Percentiles rank a stretch among this genome's conserved stretches.
Evolutionary conservation across 2,888 invertebrate species (phyloP).

Genomic region (Sinelater perroti): DNA sequence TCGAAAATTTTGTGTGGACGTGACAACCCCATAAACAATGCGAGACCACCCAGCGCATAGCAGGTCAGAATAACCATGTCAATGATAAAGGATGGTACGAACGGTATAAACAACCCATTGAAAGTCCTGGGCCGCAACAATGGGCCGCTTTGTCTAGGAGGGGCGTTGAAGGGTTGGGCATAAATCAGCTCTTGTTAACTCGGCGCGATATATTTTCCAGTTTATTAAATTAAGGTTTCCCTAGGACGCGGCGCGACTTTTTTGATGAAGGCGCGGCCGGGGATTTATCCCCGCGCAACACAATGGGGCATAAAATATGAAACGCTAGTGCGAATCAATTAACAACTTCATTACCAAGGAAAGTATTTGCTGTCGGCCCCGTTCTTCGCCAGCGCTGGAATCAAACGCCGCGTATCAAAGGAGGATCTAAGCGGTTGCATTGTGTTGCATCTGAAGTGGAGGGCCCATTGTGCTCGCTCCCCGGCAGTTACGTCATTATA

Average conservation of each 20-base stretch:
- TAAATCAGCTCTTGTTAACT: slow-evolving; percentile 20
- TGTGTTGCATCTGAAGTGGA: slow-evolving; percentile 38
- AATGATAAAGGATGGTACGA: slow-evolving; percentile 30
- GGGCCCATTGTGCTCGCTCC: slow-evolving; percentile 33
- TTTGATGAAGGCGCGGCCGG: no score
- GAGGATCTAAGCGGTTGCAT: slow-evolving; percentile 33
- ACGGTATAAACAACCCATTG: slow-evolving; percentile 13
- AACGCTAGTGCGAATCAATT: slow-evolving; percentile 26
- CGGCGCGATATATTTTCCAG: no score
- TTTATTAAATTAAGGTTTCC: no score
- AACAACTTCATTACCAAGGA: slow-evolving; percentile 31
- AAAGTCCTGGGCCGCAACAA: slow-evolving; percentile 9
- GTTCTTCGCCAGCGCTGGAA: slow-evolving; percentile 32
- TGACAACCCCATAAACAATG: slow-evolving; percentile 33
- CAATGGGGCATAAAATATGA: slow-evolving; percentile 19
- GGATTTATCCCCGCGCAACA: neutral
- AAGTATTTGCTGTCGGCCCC: slow-evolving; percentile 29
- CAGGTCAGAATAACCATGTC: slow-evolving; percentile 28
- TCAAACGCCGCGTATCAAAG: slow-evolving; percentile 36
- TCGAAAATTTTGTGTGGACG: slow-evolving; percentile 18
- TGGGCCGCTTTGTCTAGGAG: slow-evolving; percentile 18
- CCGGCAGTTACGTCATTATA: slow-evolving; percentile 45
- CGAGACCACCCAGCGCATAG: slow-evolving; percentile 30
- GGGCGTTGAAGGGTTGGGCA: slow-evolving; percentile 29
- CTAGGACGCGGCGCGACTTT: no score